Evolutionary conservation across 2,113 vertebrate species (phyloP).

Genomic region (Engraulis encrasicolus): DNA sequence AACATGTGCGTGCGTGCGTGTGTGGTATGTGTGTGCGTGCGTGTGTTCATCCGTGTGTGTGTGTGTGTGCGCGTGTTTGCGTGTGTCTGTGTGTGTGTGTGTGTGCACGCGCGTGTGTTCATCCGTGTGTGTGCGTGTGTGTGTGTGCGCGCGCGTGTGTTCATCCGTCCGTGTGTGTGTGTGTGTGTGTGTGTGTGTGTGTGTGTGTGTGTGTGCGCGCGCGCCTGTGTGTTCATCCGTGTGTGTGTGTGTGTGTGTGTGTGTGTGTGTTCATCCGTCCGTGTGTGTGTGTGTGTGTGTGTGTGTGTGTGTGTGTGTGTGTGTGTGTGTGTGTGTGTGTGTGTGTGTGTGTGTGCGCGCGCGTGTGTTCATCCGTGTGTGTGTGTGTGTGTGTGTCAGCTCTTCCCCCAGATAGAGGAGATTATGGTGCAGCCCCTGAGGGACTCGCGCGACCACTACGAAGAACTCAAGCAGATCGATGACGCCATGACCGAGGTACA

Average conservation of each 20-base stretch:
- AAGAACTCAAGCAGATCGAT: conserved; percentile 83
- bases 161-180: no score
- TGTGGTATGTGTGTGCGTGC: background rate
- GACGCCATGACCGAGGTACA: conserved; percentile 84
- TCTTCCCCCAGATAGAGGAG: conserved; percentile 84
- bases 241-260: background rate
- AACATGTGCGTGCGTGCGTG: no score
- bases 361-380: background rate
- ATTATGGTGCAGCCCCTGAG: conserved; percentile 82
- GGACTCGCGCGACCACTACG: conserved; percentile 84
- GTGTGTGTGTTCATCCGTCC: no score
- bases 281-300: conserved; percentile 1
- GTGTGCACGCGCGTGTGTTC: conserved; percentile 23
- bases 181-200: background rate
- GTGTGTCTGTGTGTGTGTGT: background rate
- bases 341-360: conserved; percentile 33
- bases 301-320: background rate
- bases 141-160: background rate
- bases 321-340: background rate
- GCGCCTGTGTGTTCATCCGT: no score
- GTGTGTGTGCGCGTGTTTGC: background rate
- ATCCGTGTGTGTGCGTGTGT: background rate
- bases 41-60: no score
- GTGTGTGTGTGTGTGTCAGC: conserved; percentile 58
- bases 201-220: background rate